Evolutionary conservation across 2,888 invertebrate species (phyloP), one percentile per base, ranked within the genome.

Genomic region (Agapostemon virescens): DNA sequence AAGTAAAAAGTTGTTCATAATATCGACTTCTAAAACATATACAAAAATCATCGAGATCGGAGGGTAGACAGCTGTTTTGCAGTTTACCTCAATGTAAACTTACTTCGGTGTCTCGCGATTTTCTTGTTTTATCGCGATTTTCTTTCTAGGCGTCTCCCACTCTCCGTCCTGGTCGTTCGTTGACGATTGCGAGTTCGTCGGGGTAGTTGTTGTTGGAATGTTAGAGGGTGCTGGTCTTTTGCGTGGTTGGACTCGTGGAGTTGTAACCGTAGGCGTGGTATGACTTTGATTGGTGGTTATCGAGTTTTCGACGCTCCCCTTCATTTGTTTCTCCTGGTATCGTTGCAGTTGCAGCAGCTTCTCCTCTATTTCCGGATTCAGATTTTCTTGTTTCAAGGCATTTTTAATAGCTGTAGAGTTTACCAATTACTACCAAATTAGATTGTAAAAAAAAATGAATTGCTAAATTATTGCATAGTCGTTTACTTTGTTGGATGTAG

Each of bases 401-500:
- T 97, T 97, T 93, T 97, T 96, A 88, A 98, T 98, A 20, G 98
- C 98, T 98, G 94, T 93, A 67, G 75, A 84, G 71, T 71, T 81
- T 63, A 30, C 30, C 9, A 20, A 73, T 74, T 52, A 66, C 30
- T 74, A 82, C 84, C 42, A 83, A 77, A 87, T 70, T 52, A n/a
- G 67, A 33, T 45, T 3, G 9, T 36, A 33, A 38, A 61, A 64
- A 63, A 26, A 55, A 70, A 11, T 36, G 33, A 67, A 45, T 23
- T 52, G 49, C 40, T 36, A 63, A 36, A 79, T 36, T 42, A 77
- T 38, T 36, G 40, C 58, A 58, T 58, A 58, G 82, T 93, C 52
- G 95, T 96, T 95, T 94, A 97, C 98, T 98, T 95, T 98, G 98
- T 92, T 98, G 98, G 88, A 98, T 97, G 91, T 98, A 98, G 93